A percentile compares a stretch with the other conserved stretches of the same genome.
Conservation (phyloP, 2,113 vertebrate genomes). For the Ranitomeya imitator region DNA sequence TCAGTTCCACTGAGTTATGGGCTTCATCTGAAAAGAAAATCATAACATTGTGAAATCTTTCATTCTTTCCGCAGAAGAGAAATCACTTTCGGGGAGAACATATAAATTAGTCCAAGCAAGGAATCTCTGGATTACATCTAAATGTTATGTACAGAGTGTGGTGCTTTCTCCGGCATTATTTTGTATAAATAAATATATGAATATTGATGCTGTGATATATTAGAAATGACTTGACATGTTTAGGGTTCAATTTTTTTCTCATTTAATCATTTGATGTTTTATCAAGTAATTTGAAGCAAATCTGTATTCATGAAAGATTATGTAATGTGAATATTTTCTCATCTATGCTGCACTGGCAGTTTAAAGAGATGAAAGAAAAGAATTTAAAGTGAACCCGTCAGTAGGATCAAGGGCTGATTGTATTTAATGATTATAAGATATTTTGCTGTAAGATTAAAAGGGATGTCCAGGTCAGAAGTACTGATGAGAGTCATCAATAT, state of each 20-base stretch:
- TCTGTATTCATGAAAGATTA: not conserved
- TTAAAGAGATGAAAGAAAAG: not conserved
- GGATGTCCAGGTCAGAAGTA: too few species aligned
- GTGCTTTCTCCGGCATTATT: not conserved
- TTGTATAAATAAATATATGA: slow-evolving; percentile 28
- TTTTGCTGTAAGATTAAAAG: too few species aligned
- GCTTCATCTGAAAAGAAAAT: slow-evolving; percentile 39
- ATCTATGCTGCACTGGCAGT: not conserved
- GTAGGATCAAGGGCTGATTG: not conserved
- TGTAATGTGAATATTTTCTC: not conserved
- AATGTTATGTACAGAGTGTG: not conserved
- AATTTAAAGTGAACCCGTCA: not conserved
- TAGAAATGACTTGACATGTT: slow-evolving; percentile 1
- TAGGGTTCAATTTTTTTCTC: not conserved
- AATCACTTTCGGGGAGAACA: not conserved
- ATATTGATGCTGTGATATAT: slow-evolving; percentile 19
- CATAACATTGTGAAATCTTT: slow-evolving; percentile 44
- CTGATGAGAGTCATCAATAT: too few species aligned
- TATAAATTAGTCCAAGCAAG: slow-evolving; percentile 30
- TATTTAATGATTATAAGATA: not conserved
- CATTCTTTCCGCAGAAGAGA: slow-evolving; percentile 20
- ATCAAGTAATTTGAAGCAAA: not conserved
- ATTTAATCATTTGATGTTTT: not conserved
- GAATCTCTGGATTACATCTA: slow-evolving; percentile 17
- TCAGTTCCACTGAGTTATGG: slow-evolving; percentile 24